Evolutionary conservation across 2,797 vertebrate species (phyloP).

Genomic region (Melanotaenia trifasciata): DNA sequence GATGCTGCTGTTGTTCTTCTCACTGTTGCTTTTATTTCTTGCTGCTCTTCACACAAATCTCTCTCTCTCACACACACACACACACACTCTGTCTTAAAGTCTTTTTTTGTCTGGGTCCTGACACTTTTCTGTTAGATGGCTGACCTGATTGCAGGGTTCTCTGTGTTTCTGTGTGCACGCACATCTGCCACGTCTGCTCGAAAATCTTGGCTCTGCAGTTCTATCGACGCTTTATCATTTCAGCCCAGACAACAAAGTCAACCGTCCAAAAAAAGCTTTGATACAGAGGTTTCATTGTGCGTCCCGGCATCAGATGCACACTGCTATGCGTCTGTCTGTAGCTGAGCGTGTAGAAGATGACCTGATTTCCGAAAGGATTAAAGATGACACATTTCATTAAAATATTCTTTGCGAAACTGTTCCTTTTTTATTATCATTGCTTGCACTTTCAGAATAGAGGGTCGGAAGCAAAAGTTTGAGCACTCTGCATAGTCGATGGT

Average conservation of each 20-base stretch:
- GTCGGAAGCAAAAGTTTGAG: background rate
- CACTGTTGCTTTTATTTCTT: conserved; percentile 70
- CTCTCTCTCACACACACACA: conserved; percentile 1
- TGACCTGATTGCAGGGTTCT: conserved; percentile 74
- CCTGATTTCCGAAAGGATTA: background rate
- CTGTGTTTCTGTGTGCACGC: conserved; percentile 35
- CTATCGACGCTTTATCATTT: conserved; percentile 42
- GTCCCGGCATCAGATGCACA: conserved; percentile 4
- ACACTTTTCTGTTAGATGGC: conserved; percentile 60
- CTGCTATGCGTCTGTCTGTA: no score
- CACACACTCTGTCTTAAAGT: conserved; percentile 12
- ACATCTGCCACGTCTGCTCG: conserved; percentile 28
- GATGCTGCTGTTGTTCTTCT: conserved; percentile 73
- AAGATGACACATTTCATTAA: background rate
- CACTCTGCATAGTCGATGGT: background rate
- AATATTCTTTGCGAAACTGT: background rate
- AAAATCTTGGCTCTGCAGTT: conserved; percentile 50
- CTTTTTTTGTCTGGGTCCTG: conserved; percentile 53
- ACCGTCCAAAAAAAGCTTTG: conserved; percentile 24
- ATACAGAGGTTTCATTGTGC: conserved; percentile 42
- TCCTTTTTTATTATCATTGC: background rate
- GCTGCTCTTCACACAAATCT: conserved; percentile 28
- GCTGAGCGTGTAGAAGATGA: background rate
- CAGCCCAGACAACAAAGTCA: conserved; percentile 49
- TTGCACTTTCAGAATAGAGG: background rate